These are phyloP conservation scores for Sinosuthora webbiana DNA, from an alignment of 2,113 vertebrate genomes.

Conservation along the genomic window DNA sequence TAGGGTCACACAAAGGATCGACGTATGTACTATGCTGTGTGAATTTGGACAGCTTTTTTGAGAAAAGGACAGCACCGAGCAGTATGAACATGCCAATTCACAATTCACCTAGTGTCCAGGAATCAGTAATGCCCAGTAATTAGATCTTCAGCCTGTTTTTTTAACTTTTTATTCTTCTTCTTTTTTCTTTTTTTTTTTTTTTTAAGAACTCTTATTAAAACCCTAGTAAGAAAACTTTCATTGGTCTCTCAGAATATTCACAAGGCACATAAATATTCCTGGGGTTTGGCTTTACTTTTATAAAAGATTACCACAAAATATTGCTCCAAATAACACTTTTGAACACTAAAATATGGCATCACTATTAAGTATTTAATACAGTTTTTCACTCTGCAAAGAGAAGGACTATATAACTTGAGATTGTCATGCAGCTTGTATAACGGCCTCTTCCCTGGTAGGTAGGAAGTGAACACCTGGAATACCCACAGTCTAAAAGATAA, in stretches of 20 bases:
- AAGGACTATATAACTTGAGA: background rate
- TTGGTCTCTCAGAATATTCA: background rate
- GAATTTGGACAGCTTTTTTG: background rate
- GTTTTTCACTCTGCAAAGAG: background rate
- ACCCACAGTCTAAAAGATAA: background rate
- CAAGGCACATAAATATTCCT: background rate
- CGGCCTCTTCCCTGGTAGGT: background rate
- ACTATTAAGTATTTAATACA: background rate
- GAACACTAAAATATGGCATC: background rate
- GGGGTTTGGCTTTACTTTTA: background rate
- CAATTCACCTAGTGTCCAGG: background rate
- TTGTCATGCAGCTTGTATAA: background rate
- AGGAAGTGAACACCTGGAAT: background rate
- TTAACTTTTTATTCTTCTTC: too few species aligned
- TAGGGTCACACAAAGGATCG: background rate
- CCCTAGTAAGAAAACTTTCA: background rate
- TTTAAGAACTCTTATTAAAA: background rate
- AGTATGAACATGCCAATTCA: background rate
- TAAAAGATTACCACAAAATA: background rate
- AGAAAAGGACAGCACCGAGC: background rate
- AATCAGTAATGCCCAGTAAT: background rate
- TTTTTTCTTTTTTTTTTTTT: too few species aligned
- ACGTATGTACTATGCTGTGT: background rate
- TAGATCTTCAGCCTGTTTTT: background rate
- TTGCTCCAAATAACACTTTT: background rate